phyloP scores from a whole-genome alignment of 2,797 vertebrate species.

The Oryzias sinensis region DNA sequence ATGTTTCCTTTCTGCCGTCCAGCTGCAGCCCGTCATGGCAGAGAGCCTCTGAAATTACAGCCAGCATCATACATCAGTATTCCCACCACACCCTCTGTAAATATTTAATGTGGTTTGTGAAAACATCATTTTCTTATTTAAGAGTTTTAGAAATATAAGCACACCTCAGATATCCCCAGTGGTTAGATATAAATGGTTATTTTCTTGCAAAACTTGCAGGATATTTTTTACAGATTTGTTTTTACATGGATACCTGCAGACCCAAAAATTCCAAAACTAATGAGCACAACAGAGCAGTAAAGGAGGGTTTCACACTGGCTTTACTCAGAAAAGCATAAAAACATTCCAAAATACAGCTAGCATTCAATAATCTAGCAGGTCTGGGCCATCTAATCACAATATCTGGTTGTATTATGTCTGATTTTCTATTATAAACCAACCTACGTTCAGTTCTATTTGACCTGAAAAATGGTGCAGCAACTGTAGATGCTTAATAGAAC shows the following conservation, averaged over 20 bases:
- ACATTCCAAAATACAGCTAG: constrained; percentile 49
- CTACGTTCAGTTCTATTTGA: constrained; percentile 4
- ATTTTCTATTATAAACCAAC: constrained; percentile 22
- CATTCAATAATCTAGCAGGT: constrained; percentile 33
- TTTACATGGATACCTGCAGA: constrained; percentile 13
- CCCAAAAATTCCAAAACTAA: constrained; percentile 58
- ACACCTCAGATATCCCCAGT: too few relatives aligned
- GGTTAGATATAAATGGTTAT: background rate
- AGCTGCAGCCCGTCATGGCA: constrained; percentile 62
- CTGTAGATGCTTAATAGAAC: background rate
- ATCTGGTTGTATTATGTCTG: background rate
- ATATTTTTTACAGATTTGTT: constrained; percentile 41
- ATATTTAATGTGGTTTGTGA: constrained; percentile 3
- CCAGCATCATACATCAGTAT: constrained; percentile 47
- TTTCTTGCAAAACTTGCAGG: constrained; percentile 9
- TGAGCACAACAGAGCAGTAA: constrained; percentile 46
- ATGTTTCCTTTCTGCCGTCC: constrained; percentile 61
- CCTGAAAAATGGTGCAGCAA: constrained; percentile 12
- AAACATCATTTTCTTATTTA: constrained; percentile 3
- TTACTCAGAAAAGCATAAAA: constrained; percentile 40
- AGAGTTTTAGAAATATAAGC: background rate
- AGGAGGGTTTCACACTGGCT: constrained; percentile 32
- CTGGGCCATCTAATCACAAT: constrained; percentile 25
- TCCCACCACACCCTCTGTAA: constrained; percentile 14
- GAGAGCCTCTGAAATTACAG: constrained; percentile 51